Base-by-base conservation (phyloP, 1,140 invertebrate species). In the Drusus annulatus region DNA sequence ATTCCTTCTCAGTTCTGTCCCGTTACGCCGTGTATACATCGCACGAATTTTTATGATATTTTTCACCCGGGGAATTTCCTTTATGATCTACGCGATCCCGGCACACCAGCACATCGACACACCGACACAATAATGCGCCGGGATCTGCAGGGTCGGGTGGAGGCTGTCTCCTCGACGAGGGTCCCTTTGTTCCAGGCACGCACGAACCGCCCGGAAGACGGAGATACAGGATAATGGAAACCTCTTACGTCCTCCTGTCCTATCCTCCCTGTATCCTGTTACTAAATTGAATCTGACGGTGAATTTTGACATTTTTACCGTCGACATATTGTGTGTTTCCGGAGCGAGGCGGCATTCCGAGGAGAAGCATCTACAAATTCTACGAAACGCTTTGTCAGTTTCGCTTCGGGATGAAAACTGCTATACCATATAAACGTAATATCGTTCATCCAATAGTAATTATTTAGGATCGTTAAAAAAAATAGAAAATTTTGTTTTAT, bases 141-240 rank as follows among this genome's bases (percentile, higher is more conserved):
- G 25, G 25, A 28, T n/a, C n/a, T n/a, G 25, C 25, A 2, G 25
- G 5, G 25, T 5, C 5, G 25, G 25, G 45, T 68, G 25, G 51
- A 15, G 31, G 28, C 58, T 3, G 16, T 19, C 52, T 71, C 8
- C 21, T 16, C 68, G 28, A 52, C 17, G 69, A 73, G 69, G 23
- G 31, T 54, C 51, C 76, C 77, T 81, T 81, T 81, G 80, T 81
- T 81, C 80, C 75, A 52, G 31, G 73, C 80, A 81, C 80, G 80
- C 69, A 79, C 80, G 71, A 28, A 71, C 58, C 6, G 52, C 31
- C 60, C 56, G 45, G 65, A 19, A 60, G 45, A 21, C 19, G 71
- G 28, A 76, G 76, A 81, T 79, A 71, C 62, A 58, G 80, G 71
- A 81, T 81, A 75, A 69, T 25, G 52, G 68, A 81, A 54, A 77